Base-by-base conservation (phyloP, 2,888 invertebrate genomes). In the Chalcosyrphus nemorum region DNA sequence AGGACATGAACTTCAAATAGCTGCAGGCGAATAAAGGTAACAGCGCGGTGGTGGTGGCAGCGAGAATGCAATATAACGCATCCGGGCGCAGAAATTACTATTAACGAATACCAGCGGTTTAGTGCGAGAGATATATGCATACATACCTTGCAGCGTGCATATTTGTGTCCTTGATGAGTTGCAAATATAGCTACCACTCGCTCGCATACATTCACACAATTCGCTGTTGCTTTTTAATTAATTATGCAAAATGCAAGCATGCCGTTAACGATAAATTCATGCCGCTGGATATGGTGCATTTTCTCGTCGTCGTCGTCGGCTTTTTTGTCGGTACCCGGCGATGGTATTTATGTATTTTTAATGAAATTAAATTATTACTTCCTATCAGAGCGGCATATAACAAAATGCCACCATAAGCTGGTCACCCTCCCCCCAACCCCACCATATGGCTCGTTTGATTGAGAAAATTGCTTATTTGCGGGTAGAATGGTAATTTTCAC, bases 141-240 rank as follows among this genome's bases (percentile, higher is more conserved):
- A 43, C 17, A 17, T 17, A 32, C 41, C 4, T 24, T 2, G 24
- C 3, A 38, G 15, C 32, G 24, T 59, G 76, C 57, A 66, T 54
- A 66, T 71, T 57, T 81, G 59, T 41, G 52, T 66, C 41, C 52
- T 66, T 72, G 72, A 59, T 66, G 70, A 72, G 45, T 50, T 54
- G 50, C 71, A 66, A 71, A 66, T 66, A 72, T 75, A 45, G n/a
- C n/a, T 32, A 57, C 41, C 75, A 45, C 38, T 63, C 45, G 19
- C 35, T 57, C 15, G 11, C n/a, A 35, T 21, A n/a, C n/a, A 50
- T 66, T 57, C 47, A 15, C 38, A 43, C 27, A 35, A 57, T 24
- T 72, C 65, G 27, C 59, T 77, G 77, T 59, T 82, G 81, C 65
- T 57, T 77, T n/a, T 76, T 72, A 68, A 77, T 77, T 77, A 82